Evolutionary conservation across 2,113 vertebrate genomes (phyloP).

Genomic region (Boulengeromyrus knoepffleri): DNA sequence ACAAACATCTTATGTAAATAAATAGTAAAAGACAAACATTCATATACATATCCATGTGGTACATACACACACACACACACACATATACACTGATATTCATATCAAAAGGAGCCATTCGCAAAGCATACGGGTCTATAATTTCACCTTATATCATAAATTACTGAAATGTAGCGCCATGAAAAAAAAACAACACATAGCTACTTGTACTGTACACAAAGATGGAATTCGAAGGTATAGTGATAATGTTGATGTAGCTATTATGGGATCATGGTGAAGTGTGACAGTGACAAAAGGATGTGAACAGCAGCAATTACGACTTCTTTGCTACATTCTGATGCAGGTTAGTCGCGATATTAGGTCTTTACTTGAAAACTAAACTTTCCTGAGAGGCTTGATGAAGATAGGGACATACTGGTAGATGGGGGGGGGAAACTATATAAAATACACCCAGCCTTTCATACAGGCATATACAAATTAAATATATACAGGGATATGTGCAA

Average conservation of each 20-base stretch:
- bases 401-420: background rate
- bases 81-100: background rate
- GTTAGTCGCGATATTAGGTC: background rate
- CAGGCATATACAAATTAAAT: background rate
- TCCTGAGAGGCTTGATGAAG: background rate
- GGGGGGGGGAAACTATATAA: background rate
- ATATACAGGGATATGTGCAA: background rate
- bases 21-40: no score
- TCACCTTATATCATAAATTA: background rate
- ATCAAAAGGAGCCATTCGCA: background rate
- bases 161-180: background rate
- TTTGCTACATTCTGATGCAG: background rate
- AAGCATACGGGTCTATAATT: background rate
- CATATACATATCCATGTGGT: no score
- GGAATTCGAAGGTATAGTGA: background rate
- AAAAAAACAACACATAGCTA: background rate
- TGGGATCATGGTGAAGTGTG: background rate
- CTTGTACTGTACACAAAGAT: background rate
- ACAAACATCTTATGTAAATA: no score
- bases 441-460: background rate
- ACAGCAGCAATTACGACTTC: background rate
- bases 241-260: background rate
- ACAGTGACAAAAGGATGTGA: background rate
- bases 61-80: no score
- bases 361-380: background rate